Evolutionary conservation across 2,888 invertebrate genomes (phyloP).

Genomic region (Eledona agricola): DNA sequence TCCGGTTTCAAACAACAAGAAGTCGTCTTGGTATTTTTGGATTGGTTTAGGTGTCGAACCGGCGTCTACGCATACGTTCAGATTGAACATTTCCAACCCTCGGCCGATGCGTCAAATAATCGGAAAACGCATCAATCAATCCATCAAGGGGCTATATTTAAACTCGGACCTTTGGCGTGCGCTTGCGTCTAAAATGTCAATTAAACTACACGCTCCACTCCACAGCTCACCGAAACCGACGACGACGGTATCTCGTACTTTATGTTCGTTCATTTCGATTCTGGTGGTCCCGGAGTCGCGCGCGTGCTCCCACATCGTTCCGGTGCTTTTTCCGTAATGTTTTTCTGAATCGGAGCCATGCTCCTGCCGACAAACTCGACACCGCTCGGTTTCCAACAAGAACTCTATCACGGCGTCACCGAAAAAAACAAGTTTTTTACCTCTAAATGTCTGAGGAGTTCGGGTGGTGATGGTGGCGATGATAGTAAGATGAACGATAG

Average conservation of each 20-base stretch:
- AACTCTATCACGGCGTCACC: conserved; percentile 54
- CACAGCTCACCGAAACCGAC: conserved; percentile 17
- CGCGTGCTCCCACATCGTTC: too few relatives aligned
- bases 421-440: conserved; percentile 58
- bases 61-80: too few relatives aligned
- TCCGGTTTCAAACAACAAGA: too few relatives aligned
- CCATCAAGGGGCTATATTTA: conserved; percentile 25
- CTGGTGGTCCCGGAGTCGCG: too few relatives aligned
- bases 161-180: conserved; percentile 14
- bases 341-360: conserved; percentile 45
- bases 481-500: conserved; percentile 47
- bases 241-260: too few relatives aligned
- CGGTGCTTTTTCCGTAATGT: too few relatives aligned
- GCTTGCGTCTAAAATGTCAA: conserved; percentile 38
- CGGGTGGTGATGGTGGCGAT: conserved; percentile 47
- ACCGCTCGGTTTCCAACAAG: conserved; percentile 55
- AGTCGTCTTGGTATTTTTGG: too few relatives aligned
- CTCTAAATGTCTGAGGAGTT: conserved; percentile 52
- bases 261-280: too few relatives aligned
- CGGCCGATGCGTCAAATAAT: conserved; percentile 9
- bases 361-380: conserved; percentile 57
- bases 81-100: conserved; percentile 3
- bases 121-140: conserved; percentile 14
- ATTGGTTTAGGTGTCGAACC: too few relatives aligned
- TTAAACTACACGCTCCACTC: conserved; percentile 30